Base-by-base conservation (phyloP, 1,140 invertebrate genomes). In the Paraescarpia echinospica region DNA sequence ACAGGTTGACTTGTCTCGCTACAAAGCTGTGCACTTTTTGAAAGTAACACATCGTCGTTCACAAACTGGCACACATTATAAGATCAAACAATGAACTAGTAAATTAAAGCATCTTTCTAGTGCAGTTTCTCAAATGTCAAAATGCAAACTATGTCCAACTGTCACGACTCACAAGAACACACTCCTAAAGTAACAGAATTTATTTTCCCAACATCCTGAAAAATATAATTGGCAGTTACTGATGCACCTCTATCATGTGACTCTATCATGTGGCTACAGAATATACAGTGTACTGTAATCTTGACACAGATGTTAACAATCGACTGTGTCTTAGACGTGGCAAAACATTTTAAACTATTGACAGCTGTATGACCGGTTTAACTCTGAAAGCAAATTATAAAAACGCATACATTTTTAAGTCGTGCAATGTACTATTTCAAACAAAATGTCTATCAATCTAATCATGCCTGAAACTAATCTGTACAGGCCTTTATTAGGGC, bases 181-280 rank as follows among this genome's bases (percentile, higher is more conserved):
- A 77, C 1, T 2, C 59, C 8, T 77, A 77, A 77, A 77, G 59
- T 77, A 77, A 77, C 59, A 77, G 59, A 18, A 77, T 77, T 77
- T 77, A 77, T 77, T 77, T 77, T 77, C 59, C 59, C 59, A 77
- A 77, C 59, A 77, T 77, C 59, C 59, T 77, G 59, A 77, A 77
- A 77, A 77, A 77, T 77, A 77, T 77, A 77, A 77, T 27, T 77
- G 59, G 59, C 59, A 77, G 59, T 77, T 77, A 77, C 9, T 77
- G 59, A 77, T 77, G 59, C 59, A 77, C 59, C 9, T 22, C 59
- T 77, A 77, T 77, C 59, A 77, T 77, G 59, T 77, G 59, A 77
- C 59, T 41, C 41, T 77, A 77, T 27, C 22, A 27, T 77, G 59
- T 77, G 59, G 22, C 27, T 77, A 27, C 59, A 77, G 59, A 77